These are phyloP conservation scores for Connochaetes taurinus DNA, from an alignment of 2,113 vertebrate genomes.

Conservation along the genomic window DNA sequence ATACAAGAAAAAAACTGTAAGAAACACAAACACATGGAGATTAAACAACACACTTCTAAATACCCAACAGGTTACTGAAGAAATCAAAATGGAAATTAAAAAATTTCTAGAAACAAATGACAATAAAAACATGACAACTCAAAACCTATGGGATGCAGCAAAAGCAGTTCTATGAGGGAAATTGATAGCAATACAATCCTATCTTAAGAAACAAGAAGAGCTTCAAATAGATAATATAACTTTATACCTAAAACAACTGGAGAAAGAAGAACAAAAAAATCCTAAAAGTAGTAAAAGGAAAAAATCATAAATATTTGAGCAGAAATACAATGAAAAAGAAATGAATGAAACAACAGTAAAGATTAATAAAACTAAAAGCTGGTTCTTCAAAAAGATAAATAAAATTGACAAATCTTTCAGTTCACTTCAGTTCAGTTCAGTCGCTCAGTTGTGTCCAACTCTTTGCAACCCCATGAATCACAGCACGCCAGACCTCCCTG, in stretches of 20 bases:
- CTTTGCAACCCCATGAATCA: too few species aligned
- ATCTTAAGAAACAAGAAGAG: not conserved
- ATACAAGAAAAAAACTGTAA: not conserved
- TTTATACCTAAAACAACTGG: not conserved
- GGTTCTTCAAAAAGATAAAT: too few species aligned
- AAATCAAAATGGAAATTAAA: not conserved
- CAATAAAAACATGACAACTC: not conserved
- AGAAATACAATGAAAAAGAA: not conserved
- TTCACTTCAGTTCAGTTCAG: too few species aligned
- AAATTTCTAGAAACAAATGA: not conserved
- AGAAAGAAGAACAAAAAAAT: not conserved
- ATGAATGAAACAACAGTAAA: not conserved
- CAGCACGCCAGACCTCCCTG: too few species aligned
- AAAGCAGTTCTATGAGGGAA: not conserved
- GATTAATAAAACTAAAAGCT: not conserved
- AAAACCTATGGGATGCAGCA: not conserved
- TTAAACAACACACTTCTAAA: not conserved
- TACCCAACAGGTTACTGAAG: not conserved
- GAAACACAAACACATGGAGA: not conserved
- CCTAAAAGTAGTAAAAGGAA: not conserved
- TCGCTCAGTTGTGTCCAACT: too few species aligned
- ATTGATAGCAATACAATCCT: not conserved
- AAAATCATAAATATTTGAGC: not conserved
- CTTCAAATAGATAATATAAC: not conserved
- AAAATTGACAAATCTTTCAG: too few species aligned